These are phyloP conservation scores for Holotrichia oblita DNA, from an alignment of 1,140 invertebrate species.

Conservation along the genomic window DNA sequence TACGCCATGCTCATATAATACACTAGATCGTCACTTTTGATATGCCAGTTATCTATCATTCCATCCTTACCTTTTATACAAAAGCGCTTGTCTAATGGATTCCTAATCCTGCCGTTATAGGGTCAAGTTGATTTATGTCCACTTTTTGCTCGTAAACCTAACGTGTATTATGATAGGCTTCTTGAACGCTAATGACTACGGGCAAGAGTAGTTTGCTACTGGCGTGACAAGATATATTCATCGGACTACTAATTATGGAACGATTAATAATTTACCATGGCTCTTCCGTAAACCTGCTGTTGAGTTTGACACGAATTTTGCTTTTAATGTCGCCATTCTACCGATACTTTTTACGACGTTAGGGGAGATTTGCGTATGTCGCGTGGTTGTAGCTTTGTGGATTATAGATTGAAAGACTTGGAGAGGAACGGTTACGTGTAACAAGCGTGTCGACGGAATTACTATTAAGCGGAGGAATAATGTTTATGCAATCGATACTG, in stretches of 20 bases:
- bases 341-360: neutral
- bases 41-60: too few relatives aligned
- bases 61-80: too few relatives aligned
- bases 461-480: neutral
- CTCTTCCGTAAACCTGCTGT: neutral
- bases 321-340: neutral
- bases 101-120: neutral
- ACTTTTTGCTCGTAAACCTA: neutral
- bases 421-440: neutral
- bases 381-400: neutral
- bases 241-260: constrained; percentile 4
- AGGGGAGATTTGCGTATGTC: neutral
- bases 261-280: neutral
- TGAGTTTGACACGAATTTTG: constrained; percentile 1
- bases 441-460: neutral
- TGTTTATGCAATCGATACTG: neutral
- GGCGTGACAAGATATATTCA: neutral
- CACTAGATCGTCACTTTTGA: too few relatives aligned
- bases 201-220: neutral
- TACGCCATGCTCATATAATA: too few relatives aligned
- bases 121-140: neutral
- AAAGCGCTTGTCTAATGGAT: too few relatives aligned
- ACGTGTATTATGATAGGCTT: neutral
- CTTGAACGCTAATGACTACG: neutral
- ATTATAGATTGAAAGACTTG: neutral